phyloP scores from a whole-genome alignment of 1,140 invertebrate genomes.

The Adoxophyes honmai region DNA sequence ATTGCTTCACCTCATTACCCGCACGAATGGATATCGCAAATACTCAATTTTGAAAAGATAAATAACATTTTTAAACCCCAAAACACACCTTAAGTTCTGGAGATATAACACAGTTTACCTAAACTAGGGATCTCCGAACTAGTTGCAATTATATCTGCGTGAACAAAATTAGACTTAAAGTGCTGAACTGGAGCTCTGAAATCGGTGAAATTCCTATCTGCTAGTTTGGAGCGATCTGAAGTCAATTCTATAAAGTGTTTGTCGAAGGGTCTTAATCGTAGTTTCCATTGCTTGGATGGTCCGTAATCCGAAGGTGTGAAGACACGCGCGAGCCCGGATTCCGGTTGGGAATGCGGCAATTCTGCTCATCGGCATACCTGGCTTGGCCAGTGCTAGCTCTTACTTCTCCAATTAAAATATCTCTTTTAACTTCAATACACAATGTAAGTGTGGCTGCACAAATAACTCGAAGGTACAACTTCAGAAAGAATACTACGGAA shows the following conservation, averaged over 20 bases:
- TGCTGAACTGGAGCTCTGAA: conserved; percentile 52
- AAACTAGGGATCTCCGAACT: background rate
- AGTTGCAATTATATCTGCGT: conserved; percentile 32
- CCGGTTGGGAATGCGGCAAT: conserved; percentile 60
- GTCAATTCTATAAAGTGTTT: conserved; percentile 29
- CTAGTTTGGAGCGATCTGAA: conserved; percentile 21
- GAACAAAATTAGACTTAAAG: conserved; percentile 66
- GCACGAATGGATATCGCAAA: conserved; percentile 49
- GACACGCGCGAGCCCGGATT: conserved; percentile 43
- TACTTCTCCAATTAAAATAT: conserved; percentile 68
- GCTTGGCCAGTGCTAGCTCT: conserved; percentile 56
- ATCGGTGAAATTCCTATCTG: conserved; percentile 50
- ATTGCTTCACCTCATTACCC: conserved; percentile 67
- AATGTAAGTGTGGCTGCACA: background rate
- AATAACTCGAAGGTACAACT: no score
- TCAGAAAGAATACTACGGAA: no score
- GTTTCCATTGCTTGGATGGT: conserved; percentile 19
- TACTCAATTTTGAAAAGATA: conserved; percentile 28
- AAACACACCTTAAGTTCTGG: conserved; percentile 22
- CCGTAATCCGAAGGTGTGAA: conserved; percentile 45
- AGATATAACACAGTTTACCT: conserved; percentile 27
- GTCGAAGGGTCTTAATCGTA: conserved; percentile 29
- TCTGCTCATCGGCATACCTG: conserved; percentile 64
- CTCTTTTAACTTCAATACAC: conserved; percentile 32
- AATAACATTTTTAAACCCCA: conserved; percentile 27